Percentiles rank a stretch among this genome's conserved stretches.
These are phyloP conservation scores for Lissonota sp. DNA, from an alignment of 2,888 invertebrate genomes.

Conservation along the genomic window DNA sequence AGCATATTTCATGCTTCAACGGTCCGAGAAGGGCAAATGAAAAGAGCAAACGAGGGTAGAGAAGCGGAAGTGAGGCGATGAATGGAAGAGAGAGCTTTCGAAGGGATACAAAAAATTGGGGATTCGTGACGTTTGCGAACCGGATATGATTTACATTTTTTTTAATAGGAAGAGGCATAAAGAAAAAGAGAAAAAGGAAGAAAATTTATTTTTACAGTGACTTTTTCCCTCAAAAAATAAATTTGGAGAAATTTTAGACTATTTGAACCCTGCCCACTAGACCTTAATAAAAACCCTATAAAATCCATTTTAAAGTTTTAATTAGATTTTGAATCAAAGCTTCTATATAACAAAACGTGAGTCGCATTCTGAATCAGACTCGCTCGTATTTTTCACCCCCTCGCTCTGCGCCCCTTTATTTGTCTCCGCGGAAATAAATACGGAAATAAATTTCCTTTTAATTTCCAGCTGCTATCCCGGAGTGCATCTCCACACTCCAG, in stretches of 20 bases:
- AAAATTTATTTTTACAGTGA: no score
- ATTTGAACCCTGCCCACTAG: no score
- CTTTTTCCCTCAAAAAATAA: no score
- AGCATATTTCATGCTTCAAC: not conserved
- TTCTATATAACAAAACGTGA: not conserved
- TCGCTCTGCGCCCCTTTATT: not conserved
- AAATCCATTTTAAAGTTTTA: no score
- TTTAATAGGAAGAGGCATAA: not conserved
- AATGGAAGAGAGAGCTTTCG: not conserved
- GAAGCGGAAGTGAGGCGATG: not conserved
- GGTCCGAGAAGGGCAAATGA: not conserved
- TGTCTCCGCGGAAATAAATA: conserved; percentile 34
- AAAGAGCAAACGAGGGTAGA: not conserved
- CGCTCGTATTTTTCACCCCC: not conserved
- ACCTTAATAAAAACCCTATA: no score
- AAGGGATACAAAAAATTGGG: conserved; percentile 14
- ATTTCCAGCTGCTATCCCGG: conserved; percentile 32
- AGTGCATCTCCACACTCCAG: conserved; percentile 24
- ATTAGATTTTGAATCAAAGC: no score
- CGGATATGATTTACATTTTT: conserved; percentile 44
- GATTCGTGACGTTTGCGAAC: conserved; percentile 26
- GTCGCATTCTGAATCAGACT: conserved; percentile 4
- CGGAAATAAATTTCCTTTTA: conserved; percentile 51
- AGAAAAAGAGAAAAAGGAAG: not conserved
- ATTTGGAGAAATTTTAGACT: no score